Percentiles rank a stretch among this genome's conserved stretches.
phyloP scores from a whole-genome alignment of 2,888 invertebrate genomes.

The Diarsia dahlii region DNA sequence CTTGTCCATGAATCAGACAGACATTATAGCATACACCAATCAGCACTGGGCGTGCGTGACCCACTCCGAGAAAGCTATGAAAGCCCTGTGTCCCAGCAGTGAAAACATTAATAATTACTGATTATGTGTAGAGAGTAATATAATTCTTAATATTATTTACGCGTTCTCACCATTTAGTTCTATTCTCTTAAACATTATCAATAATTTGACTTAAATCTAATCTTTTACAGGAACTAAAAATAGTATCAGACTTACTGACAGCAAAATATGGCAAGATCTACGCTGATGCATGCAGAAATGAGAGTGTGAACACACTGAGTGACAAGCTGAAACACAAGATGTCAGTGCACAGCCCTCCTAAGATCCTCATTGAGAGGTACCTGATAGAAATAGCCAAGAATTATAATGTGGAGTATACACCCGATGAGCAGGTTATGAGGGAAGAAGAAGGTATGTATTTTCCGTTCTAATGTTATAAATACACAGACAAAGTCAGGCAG shows the following conservation, averaged over 20 bases:
- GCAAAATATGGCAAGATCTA: slow-evolving; percentile 98
- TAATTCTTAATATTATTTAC: not conserved
- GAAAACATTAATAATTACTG: not conserved
- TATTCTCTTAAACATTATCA: not conserved
- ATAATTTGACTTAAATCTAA: not conserved
- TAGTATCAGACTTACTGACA: slow-evolving; percentile 96
- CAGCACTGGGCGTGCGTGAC: not conserved
- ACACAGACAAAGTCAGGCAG: not conserved
- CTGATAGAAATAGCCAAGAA: slow-evolving; percentile 99
- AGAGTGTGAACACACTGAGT: slow-evolving; percentile 95
- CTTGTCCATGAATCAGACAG: not conserved
- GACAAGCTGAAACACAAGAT: slow-evolving; percentile 98
- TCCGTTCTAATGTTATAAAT: not conserved
- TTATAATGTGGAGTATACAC: slow-evolving; percentile 98
- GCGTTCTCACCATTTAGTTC: not conserved
- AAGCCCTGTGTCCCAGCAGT: not conserved
- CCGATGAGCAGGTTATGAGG: slow-evolving; percentile 97
- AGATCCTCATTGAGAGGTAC: slow-evolving; percentile 97
- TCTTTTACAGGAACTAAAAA: slow-evolving; percentile 91
- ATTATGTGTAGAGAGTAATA: not conserved
- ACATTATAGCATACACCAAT: not conserved
- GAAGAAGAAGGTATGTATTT: slow-evolving; percentile 91
- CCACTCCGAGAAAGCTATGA: not conserved
- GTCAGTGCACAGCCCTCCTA: slow-evolving; percentile 98
- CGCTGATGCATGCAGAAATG: slow-evolving; percentile 96